Percentiles rank a stretch among this genome's conserved stretches.
phyloP scores from a whole-genome alignment of 1,140 invertebrate genomes.

The Mycetomoellerius zeteki region DNA sequence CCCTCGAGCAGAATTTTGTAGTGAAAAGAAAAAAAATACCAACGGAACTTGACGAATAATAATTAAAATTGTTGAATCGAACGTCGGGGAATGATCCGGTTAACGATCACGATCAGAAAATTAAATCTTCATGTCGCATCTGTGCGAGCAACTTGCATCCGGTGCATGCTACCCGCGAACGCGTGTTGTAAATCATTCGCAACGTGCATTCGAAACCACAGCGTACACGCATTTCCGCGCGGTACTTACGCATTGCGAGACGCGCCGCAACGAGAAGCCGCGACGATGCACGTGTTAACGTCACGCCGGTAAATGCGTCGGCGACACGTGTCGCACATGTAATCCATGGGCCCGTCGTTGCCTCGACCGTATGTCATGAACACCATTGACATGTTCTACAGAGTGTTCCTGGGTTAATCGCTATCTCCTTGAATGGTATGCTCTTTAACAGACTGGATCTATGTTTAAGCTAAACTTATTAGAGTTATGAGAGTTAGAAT shows the following conservation, averaged over 20 bases:
- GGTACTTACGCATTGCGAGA: slow-evolving; percentile 68
- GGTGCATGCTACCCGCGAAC: slow-evolving; percentile 53
- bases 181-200: slow-evolving; percentile 76
- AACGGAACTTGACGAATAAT: slow-evolving; percentile 1
- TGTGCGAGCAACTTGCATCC: slow-evolving; percentile 31
- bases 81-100: neutral
- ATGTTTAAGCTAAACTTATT: neutral
- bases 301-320: slow-evolving; percentile 73
- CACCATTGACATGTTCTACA: slow-evolving; percentile 56
- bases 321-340: slow-evolving; percentile 72
- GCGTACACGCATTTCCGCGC: slow-evolving; percentile 67
- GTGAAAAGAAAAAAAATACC: neutral
- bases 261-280: slow-evolving; percentile 55
- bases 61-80: slow-evolving; percentile 34
- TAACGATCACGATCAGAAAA: slow-evolving; percentile 19
- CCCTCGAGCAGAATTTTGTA: slow-evolving; percentile 27
- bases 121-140: slow-evolving; percentile 41
- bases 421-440: neutral
- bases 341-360: slow-evolving; percentile 73
- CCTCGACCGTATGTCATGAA: slow-evolving; percentile 60
- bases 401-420: slow-evolving; percentile 26
- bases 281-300: slow-evolving; percentile 75
- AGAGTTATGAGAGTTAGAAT: neutral
- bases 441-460: neutral
- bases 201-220: slow-evolving; percentile 68